phyloP scores from a whole-genome alignment of 2,113 vertebrate genomes.

The Centropus bengalensis region DNA sequence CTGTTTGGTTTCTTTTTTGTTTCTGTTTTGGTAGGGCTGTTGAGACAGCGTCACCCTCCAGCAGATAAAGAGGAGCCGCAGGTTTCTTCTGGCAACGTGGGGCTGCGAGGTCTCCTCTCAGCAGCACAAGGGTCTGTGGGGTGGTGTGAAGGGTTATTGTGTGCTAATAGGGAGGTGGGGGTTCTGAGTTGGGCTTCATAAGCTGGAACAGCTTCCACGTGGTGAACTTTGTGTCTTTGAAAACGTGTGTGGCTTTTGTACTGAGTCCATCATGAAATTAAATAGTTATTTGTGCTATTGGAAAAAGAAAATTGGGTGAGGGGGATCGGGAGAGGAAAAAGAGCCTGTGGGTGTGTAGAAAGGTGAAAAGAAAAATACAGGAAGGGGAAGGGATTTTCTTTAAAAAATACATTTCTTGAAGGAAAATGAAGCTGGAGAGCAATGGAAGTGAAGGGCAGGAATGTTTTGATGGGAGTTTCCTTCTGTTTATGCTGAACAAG shows the following conservation, averaged over 20 bases:
- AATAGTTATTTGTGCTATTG: not conserved
- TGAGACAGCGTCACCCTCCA: not conserved
- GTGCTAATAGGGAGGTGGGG: not conserved
- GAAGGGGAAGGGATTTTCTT: not conserved
- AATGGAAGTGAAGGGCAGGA: not conserved
- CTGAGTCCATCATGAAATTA: not conserved
- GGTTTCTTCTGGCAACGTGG: not conserved
- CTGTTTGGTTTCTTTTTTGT: not conserved
- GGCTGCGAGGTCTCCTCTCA: not conserved
- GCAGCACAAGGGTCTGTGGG: not conserved
- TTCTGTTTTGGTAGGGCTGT: not conserved
- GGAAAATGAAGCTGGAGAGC: not conserved
- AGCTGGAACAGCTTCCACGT: not conserved
- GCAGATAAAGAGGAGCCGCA: not conserved
- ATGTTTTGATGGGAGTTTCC: not conserved
- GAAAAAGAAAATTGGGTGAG: not conserved
- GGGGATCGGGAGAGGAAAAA: not conserved
- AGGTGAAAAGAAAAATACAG: not conserved
- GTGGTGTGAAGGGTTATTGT: not conserved
- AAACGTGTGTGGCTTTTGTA: not conserved
- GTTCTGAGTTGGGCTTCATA: not conserved
- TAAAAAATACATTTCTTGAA: not conserved
- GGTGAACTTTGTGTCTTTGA: constrained; percentile 3
- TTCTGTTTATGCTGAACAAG: not conserved
- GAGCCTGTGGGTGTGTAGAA: not conserved